Evolutionary conservation across 2,888 invertebrate genomes (phyloP), one percentile per base, ranked within the genome.

Genomic region (Dicranocentrus wangi): DNA sequence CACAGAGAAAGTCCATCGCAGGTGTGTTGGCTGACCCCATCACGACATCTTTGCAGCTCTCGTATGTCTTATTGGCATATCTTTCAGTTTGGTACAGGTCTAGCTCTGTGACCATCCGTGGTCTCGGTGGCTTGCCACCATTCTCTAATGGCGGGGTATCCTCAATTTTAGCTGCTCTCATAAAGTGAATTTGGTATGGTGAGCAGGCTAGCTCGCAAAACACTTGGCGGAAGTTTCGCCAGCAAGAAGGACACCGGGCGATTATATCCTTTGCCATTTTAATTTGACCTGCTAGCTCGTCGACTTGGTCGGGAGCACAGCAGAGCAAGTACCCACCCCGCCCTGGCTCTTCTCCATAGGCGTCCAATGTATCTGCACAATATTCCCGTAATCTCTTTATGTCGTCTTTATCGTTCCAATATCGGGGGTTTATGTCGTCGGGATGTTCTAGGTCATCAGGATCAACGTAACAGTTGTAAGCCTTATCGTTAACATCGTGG

Each of bases 131-230:
- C 2, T 28, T 5, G 7, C 13, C 39, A 42, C 25, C 39, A 58
- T 39, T 70, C 58, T 39, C 15, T 25, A n/a, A 7, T 17, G 8
- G 19, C 1, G 63, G 21, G 7, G 70, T 77, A 1, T 43, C 19
- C 25, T 72, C 75, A 10, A 55, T 53, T 42, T 84, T 75, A 10
- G 80, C 79, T 1, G 83, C 88, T n/a, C 86, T 86, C 51, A 93
- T 87, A 87, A 92, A 94, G 42, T 90, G 87, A 19, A 91, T 91
- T 86, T 97, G 96, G 68, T 93, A 90, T 0, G 93, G 92, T 1
- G 92, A 91, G 88, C 98, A 98, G 3, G 94, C 93, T 89, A 95
- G 91, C 85, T 93, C 92, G 88, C 98, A 98, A 85, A 94, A 93
- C 39, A 93, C 91, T 58, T 92, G 90, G 5, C 92, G 91, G 86